Base-by-base conservation (phyloP, 2,797 vertebrate genomes). In the Thunnus albacares region DNA sequence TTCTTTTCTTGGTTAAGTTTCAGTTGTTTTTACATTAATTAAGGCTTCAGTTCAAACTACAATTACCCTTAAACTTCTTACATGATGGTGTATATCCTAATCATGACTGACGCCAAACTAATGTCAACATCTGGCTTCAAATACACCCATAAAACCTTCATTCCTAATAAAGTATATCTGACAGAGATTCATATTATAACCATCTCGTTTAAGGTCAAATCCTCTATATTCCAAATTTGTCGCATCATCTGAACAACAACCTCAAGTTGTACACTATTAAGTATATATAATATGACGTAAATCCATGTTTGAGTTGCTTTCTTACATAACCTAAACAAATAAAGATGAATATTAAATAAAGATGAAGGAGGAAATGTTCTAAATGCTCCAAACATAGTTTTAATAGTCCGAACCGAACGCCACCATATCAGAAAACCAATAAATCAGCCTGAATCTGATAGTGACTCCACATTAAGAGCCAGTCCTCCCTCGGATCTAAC, bases 401-500 rank as follows among this genome's bases (percentile, higher is more conserved):
- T 4, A 35, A 66, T 20, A 51, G 18, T 20, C 18, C 45, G 6
- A 51, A 51, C 47, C 63, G 17, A 11, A 75, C 52, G n/a, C 17
- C 0, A 51, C 26, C 47, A 47, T 0, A 43, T 63, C 51, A 83
- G 14, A 12, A 28, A 49, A 24, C 2, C 18, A 9, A 52, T 83
- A 68, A 83, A 82, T 84, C 66, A 41, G 33, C 5, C n/a, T 18
- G 9, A 43, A 41, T 66, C 28, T 58, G 71, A 24, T 60, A 33
- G 45, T 18, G 51, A 75, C 18, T 51, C 24, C 71, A 82, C 35
- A 76, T 66, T 56, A 22, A 62, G 71, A 14, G 33, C 17, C 49
- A 59, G 30, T 47, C n/a, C 51, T 63, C 58, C 65, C 43, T 64
- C 68, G 35, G 26, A 33, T 61, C 30, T 58, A 35, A 89, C 83